phyloP scores from a whole-genome alignment of 2,113 vertebrate genomes.

The Picathartes gymnocephalus region DNA sequence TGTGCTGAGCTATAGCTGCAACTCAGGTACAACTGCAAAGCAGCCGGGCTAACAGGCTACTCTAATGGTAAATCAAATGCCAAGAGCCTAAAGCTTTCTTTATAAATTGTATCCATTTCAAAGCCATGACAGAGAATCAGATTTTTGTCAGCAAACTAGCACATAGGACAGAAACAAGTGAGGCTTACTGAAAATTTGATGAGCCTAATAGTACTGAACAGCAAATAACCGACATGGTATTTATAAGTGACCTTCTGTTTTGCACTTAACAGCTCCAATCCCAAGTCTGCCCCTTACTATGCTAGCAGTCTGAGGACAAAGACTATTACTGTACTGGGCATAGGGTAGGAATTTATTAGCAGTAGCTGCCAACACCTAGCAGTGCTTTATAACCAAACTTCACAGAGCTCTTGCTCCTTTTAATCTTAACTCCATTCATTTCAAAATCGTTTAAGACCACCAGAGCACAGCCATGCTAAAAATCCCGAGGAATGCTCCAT shows the following conservation, averaged over 20 bases:
- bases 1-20: neutral
- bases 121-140: neutral
- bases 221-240: neutral
- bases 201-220: neutral
- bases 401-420: neutral
- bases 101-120: neutral
- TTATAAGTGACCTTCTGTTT: neutral
- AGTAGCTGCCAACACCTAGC: neutral
- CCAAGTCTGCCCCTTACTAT: neutral
- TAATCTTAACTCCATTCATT: neutral
- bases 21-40: neutral
- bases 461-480: neutral
- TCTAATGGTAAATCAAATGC: neutral
- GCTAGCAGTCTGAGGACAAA: neutral
- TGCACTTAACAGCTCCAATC: neutral
- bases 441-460: neutral
- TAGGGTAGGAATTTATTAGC: neutral
- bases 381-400: neutral
- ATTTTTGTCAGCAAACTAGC: neutral
- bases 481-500: neutral
- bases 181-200: neutral
- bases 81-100: neutral
- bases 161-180: neutral
- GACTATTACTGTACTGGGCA: neutral
- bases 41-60: neutral